Evolutionary conservation across 2,797 vertebrate species (phyloP).

Genomic region (Knipowitschia caucasica): DNA sequence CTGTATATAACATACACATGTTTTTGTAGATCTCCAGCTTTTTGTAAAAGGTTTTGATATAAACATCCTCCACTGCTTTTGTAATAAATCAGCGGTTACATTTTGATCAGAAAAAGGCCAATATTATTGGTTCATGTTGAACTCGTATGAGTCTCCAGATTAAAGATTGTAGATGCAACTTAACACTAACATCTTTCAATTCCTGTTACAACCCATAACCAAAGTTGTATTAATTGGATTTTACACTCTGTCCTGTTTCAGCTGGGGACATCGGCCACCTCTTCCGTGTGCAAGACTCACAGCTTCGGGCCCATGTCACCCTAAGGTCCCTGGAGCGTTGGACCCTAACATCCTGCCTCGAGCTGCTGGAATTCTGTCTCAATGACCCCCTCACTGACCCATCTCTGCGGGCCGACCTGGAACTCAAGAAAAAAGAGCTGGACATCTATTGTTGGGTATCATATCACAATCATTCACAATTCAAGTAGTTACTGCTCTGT

Average conservation of each 20-base stretch:
- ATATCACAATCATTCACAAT: neutral
- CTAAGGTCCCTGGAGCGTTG: constrained; percentile 84
- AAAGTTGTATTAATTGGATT: neutral
- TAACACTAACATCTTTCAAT: too few relatives aligned
- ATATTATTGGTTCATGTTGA: too few relatives aligned
- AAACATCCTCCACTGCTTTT: too few relatives aligned
- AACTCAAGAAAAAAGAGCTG: constrained; percentile 81
- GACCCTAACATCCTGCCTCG: constrained; percentile 84
- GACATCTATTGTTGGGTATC: constrained; percentile 85
- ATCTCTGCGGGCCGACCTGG: constrained; percentile 72
- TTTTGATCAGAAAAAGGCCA: too few relatives aligned
- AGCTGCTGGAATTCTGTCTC: constrained; percentile 89
- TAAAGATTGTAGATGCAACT: too few relatives aligned
- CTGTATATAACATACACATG: too few relatives aligned
- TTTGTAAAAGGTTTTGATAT: too few relatives aligned
- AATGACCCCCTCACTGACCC: constrained; percentile 72
- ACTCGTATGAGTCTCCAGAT: too few relatives aligned
- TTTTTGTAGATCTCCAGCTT: too few relatives aligned
- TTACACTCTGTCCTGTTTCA: constrained; percentile 24
- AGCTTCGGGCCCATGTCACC: constrained; percentile 80
- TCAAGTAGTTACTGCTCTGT: too few relatives aligned
- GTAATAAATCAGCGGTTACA: too few relatives aligned
- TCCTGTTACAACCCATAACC: too few relatives aligned
- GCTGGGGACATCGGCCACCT: constrained; percentile 77
- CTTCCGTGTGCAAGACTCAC: constrained; percentile 81